These are phyloP conservation scores for Myotis myotis DNA, from an alignment of 2,797 vertebrate species.

Conservation along the genomic window DNA sequence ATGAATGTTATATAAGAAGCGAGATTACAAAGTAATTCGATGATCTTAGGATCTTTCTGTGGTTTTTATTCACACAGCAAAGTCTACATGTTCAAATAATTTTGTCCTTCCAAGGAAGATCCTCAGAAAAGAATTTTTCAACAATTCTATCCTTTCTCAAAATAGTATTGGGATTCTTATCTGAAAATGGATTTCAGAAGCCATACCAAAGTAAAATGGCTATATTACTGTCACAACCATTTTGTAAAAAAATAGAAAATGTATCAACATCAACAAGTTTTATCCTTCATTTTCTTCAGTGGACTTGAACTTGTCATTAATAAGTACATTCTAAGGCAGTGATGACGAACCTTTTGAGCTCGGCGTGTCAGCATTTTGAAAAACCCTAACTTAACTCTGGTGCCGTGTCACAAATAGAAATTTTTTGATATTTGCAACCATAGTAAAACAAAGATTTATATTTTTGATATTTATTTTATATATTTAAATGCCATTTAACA, in stretches of 20 bases:
- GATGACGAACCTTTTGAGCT: too few species aligned
- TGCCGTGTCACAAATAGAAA: too few species aligned
- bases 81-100: constrained; percentile 13
- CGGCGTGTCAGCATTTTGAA: too few species aligned
- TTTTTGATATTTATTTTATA: too few species aligned
- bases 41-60: not conserved
- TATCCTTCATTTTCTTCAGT: not conserved
- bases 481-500: too few species aligned
- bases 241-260: not conserved
- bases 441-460: too few species aligned
- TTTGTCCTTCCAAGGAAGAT: not conserved
- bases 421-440: too few species aligned
- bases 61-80: not conserved
- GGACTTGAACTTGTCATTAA: not conserved
- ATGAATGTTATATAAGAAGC: not conserved
- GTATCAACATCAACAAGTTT: not conserved
- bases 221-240: not conserved
- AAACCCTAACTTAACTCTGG: too few species aligned
- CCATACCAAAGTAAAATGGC: not conserved
- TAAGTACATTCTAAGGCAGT: not conserved
- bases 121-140: not conserved
- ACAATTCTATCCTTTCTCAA: constrained; percentile 28
- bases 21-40: not conserved
- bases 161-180: constrained; percentile 6
- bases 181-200: constrained; percentile 35